phyloP scores from a whole-genome alignment of 2,888 invertebrate genomes.

The Girardia tigrina region DNA sequence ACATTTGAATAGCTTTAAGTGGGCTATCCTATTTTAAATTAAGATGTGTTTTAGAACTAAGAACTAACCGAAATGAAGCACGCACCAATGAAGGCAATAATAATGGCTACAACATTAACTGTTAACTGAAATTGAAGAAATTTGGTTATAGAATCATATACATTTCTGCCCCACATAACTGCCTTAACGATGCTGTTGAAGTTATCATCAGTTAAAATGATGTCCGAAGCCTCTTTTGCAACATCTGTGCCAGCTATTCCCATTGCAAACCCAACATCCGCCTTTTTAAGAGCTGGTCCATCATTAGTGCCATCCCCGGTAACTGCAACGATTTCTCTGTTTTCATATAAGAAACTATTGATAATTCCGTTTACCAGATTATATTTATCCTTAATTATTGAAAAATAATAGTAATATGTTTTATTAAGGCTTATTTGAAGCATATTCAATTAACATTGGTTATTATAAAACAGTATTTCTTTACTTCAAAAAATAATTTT shows the following conservation, averaged over 20 bases:
- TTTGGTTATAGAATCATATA: constrained; percentile 97
- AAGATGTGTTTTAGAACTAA: not conserved
- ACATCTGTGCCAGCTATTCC: not conserved
- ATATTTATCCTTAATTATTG: constrained; percentile 77
- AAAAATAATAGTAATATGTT: too few relatives aligned
- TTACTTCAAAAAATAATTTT: too few relatives aligned
- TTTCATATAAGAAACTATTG: constrained; percentile 73
- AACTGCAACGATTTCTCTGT: constrained; percentile 89
- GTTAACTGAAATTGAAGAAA: constrained; percentile 54
- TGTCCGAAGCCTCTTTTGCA: not conserved
- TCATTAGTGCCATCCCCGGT: constrained; percentile 97
- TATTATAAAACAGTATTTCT: too few relatives aligned
- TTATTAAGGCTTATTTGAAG: too few relatives aligned
- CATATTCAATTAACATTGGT: too few relatives aligned
- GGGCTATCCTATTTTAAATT: constrained; percentile 65
- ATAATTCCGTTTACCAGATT: constrained; percentile 94
- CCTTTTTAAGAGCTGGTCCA: constrained; percentile 89
- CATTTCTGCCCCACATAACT: constrained; percentile 98
- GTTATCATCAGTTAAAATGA: constrained; percentile 84
- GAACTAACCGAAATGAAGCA: constrained; percentile 63
- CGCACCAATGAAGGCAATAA: constrained; percentile 94
- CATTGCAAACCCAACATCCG: constrained; percentile 6
- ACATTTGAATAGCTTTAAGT: constrained; percentile 95
- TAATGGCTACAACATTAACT: constrained; percentile 93
- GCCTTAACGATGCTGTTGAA: constrained; percentile 98